Evolutionary conservation across 1,140 invertebrate species (phyloP), one percentile per base, ranked within the genome.

Genomic region (Drosophila sucinea): DNA sequence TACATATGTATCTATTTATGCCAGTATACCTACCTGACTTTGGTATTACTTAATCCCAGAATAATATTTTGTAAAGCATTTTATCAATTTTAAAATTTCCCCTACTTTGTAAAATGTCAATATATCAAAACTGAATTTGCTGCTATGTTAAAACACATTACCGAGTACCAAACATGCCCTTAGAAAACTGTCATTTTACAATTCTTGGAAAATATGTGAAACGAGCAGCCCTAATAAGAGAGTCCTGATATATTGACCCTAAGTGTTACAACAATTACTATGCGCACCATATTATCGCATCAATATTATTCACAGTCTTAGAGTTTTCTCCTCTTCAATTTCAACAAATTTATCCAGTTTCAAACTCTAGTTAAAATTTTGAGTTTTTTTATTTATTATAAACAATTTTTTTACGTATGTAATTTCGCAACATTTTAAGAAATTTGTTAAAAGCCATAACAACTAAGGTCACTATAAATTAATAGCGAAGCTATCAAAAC

Each of bases 381-480:
- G 73, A 17, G 17, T 82, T 77, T 75, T 74, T 81, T 58, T 77
- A 83, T 89, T 87, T 87, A 83, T 87, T 82, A 60, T 61, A 81
- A 75, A 67, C 33, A 10, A 17, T 57, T 60, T 68, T 77, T 70
- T 60, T 69, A 40, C 70, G 66, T 41, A 54, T 61, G 47, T 27
- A 62, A 68, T 66, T 68, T 56, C 40, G 41, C 55, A 60, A 67
- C 79, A 86, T 72, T 73, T 70, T 86, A 35, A 33, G 17, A 57
- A 33, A 33, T 51, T 63, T 63, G 40, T 63, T 83, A 84, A 84
- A 89, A 87, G 83, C 83, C 83, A 87, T 87, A 87, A 83, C 38
- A 83, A 80, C 76, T 87, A 87, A 87, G 83, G 81, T 87, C 76
- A 84, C 79, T 78, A 83, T 87, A 89, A 82, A 68, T 68, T 82